Conservation (phyloP, 2,113 vertebrate genomes). For the Anhinga anhinga region DNA sequence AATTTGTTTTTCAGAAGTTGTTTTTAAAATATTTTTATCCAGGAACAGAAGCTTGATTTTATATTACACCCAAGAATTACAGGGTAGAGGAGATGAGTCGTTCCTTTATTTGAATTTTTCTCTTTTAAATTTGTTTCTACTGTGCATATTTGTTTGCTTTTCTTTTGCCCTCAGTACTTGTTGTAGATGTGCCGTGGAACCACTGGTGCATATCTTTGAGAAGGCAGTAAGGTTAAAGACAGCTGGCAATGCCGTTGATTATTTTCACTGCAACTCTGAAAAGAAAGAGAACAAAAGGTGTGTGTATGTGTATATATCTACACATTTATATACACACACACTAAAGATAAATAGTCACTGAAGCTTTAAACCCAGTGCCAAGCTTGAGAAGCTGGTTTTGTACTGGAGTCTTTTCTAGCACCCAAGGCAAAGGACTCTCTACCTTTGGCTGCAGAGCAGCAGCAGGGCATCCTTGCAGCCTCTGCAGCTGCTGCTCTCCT, state of each 20-base stretch:
- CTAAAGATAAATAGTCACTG: background rate
- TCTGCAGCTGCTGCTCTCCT: background rate
- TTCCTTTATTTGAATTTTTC: background rate
- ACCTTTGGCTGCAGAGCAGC: background rate
- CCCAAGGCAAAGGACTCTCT: background rate
- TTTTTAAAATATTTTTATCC: background rate
- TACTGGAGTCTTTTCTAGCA: background rate
- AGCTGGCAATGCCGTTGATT: background rate
- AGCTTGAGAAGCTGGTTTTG: background rate
- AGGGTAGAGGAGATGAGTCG: background rate
- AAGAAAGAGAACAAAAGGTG: conserved; percentile 1
- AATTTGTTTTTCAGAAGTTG: background rate
- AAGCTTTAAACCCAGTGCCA: background rate
- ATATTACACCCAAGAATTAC: background rate
- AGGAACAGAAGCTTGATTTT: background rate
- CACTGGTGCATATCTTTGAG: background rate
- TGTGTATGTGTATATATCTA: background rate
- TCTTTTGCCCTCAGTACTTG: background rate
- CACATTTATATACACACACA: background rate
- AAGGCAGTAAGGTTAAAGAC: background rate
- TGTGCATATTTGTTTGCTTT: background rate
- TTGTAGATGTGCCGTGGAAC: background rate
- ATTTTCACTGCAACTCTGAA: background rate
- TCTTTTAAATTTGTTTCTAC: background rate
- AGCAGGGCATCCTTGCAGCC: background rate